phyloP scores from a whole-genome alignment of 2,797 vertebrate genomes.

The Momotus momota region DNA sequence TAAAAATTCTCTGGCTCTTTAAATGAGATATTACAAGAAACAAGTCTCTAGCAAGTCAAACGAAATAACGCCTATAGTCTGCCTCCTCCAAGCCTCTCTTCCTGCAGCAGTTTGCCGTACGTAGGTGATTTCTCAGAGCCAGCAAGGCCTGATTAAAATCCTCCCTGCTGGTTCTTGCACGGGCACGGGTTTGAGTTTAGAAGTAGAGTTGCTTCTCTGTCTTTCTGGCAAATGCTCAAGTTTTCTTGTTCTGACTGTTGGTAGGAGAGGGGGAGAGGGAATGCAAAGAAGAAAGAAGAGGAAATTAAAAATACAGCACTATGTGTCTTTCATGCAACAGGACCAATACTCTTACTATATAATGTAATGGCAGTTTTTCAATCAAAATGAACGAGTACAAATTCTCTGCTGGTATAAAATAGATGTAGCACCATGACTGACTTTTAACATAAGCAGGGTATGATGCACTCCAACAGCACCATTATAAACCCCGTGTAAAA shows the following conservation, averaged over 20 bases:
- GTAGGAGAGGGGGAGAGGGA: conserved; percentile 6
- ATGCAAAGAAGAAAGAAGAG: conserved; percentile 19
- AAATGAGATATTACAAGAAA: conserved; percentile 61
- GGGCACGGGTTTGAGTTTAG: neutral
- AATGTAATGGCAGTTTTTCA: conserved; percentile 14
- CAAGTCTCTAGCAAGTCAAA: conserved; percentile 35
- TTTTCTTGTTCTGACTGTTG: neutral
- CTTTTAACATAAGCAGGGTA: neutral
- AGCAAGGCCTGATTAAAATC: conserved; percentile 67
- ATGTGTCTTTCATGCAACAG: conserved; percentile 18
- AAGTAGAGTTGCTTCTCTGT: conserved; percentile 21
- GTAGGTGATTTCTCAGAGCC: conserved; percentile 50
- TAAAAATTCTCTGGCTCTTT: conserved; percentile 40
- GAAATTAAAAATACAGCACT: conserved; percentile 38
- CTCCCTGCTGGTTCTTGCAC: conserved; percentile 49
- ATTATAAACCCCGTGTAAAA: neutral
- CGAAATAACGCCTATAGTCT: conserved; percentile 26
- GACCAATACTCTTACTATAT: neutral
- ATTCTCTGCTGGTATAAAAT: conserved; percentile 28
- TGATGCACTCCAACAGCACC: neutral
- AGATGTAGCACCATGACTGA: neutral
- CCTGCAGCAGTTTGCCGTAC: conserved; percentile 8
- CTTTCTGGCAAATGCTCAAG: conserved; percentile 30
- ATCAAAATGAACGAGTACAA: conserved; percentile 40
- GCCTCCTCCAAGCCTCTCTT: conserved; percentile 30